Base-by-base conservation (phyloP, 2,888 invertebrate species). In the Ferrisia virgata region DNA sequence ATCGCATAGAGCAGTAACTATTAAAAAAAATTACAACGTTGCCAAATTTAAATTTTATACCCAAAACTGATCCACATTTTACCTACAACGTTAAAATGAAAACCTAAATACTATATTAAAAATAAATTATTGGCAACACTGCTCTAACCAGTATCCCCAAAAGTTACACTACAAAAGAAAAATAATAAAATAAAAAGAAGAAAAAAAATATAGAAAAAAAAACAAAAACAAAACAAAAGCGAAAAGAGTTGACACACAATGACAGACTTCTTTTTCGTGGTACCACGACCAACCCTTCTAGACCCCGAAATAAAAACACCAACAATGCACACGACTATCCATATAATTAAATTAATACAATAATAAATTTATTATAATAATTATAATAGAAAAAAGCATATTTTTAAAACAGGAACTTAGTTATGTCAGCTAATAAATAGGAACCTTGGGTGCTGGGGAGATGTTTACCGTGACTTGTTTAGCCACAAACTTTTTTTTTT, bases 361-460 rank as follows among this genome's bases (percentile, higher is more conserved):
- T 85, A 79, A 79, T 85, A 83, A 83, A 83, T 83, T 76, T 83
- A 76, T 82, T 39, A 76, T 83, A 83, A 83, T 83, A 83, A 83
- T 83, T 83, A 83, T 84, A 84, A 84, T 84, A 84, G 84, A 84
- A 84, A 84, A 84, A 84, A 84, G 84, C 84, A 80, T 80, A 58
- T 79, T 84, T 79, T 84, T 87, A 87, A 88, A 88, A 88, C 88
- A 88, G 88, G 88, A 89, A 88, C 88, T 88, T 88, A 88, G 87
- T 88, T 85, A 85, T 87, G 87, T 88, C 88, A 88, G 88, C 88
- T 88, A 88, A 87, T 87, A 87, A 85, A 88, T 88, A 88, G 89
- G 88, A 89, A 88, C 89, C 88, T 88, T 88, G 87, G 87, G 87
- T 87, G 87, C 88, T 88, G 89, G 89, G 88, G 84, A 79, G 69